Base-by-base conservation (phyloP, 1,140 invertebrate species). In the Galleria mellonella region DNA sequence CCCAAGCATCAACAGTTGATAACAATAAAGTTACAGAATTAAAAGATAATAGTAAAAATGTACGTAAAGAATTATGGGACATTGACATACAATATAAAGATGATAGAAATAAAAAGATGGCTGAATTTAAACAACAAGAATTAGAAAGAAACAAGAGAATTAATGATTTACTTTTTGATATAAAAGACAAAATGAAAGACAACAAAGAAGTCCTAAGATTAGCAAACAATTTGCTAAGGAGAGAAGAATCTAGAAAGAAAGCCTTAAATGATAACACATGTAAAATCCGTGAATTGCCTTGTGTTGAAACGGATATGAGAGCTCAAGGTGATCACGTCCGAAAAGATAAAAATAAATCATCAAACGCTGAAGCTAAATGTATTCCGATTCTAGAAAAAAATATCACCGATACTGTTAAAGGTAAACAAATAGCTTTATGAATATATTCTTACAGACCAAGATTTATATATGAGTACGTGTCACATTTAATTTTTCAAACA, bases 131-230 rank as follows among this genome's bases (percentile, higher is more conserved):
- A 37, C 47, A 64, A 47, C 55, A 63, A 48, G 63, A 81, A 55
- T 9, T 55, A 5, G 65, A 75, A 44, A 48, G 69, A 46, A 77
- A 71, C 38, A 66, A 73, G 42, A 57, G 70, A 17, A 83, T 83
- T 42, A 62, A 78, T 45, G 52, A 56, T 49, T 63, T 83, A 13
- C 65, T 84, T 29, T 58, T 61, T 32, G 64, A 76, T 42, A 83
- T 83, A 35, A 83, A 83, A 55, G 70, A 76, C 42, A 78, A 81
- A 55, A 81, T 84, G 72, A 87, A 83, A 43, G 69, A 81, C 41
- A 87, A 83, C 47, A 72, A 76, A 40, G 78, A 83, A 47, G 81
- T 87, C 0, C 51, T 83, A 31, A 51, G 68, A 33, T 37, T 82
- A 12, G 79, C 84, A n/a, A 71, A 86, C 58, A 84, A 61, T 47